These are phyloP conservation scores for Tenthredo mesomela DNA, from an alignment of 2,888 invertebrate genomes.

Conservation along the genomic window DNA sequence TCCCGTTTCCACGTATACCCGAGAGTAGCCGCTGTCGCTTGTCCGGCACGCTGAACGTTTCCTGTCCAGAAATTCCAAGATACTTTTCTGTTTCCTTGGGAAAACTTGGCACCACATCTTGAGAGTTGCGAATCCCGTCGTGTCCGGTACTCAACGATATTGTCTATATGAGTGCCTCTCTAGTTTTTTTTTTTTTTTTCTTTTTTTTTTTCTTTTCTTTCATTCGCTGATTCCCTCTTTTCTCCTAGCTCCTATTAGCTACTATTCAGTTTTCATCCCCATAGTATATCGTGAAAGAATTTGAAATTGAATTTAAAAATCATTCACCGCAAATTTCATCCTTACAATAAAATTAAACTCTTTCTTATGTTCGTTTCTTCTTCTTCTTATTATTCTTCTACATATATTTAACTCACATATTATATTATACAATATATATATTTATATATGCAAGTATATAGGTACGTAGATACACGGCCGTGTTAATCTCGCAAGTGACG, in stretches of 20 bases:
- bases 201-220: background rate
- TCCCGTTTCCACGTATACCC: constrained; percentile 57
- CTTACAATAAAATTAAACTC: background rate
- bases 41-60: constrained; percentile 62
- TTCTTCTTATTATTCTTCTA: no score
- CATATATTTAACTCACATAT: constrained; percentile 10
- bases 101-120: background rate
- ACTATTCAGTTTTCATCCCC: background rate
- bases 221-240: background rate
- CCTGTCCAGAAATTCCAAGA: constrained; percentile 62
- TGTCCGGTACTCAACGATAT: constrained; percentile 35
- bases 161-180: constrained; percentile 11
- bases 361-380: background rate
- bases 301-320: background rate
- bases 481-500: constrained; percentile 39
- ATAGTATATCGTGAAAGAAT: background rate
- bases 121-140: background rate
- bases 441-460: background rate
- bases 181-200: background rate
- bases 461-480: constrained; percentile 19
- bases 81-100: constrained; percentile 56
- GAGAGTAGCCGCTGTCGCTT: constrained; percentile 57
- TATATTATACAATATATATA: no score
- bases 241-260: background rate
- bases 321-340: background rate